A percentile compares a stretch with the other conserved stretches of the same genome.
phyloP scores from a whole-genome alignment of 2,888 invertebrate genomes.

The Julus scandinavius region DNA sequence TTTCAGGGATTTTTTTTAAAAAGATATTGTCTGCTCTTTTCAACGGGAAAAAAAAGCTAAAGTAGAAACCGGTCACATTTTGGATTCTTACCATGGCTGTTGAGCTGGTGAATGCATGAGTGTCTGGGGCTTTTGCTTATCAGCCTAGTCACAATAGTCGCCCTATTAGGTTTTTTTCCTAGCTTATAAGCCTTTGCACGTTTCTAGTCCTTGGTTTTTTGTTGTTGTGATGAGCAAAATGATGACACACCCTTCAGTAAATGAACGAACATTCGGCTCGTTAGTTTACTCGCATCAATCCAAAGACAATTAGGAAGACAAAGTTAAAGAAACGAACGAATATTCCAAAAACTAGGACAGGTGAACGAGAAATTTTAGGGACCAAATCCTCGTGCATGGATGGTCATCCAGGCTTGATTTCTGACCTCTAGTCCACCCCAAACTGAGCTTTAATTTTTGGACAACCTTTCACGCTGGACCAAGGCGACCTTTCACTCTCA shows the following conservation, averaged over 20 bases:
- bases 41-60: neutral
- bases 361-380: neutral
- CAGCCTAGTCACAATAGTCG: neutral
- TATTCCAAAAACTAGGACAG: no score
- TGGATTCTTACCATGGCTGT: neutral
- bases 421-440: slow-evolving; percentile 15
- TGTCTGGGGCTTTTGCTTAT: no score
- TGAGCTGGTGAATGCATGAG: no score
- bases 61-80: neutral
- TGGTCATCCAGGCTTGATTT: neutral
- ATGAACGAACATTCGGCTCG: no score
- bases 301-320: no score
- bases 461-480: slow-evolving; percentile 40
- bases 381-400: neutral
- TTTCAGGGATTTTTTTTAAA: neutral
- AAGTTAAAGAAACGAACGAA: no score
- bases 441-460: neutral
- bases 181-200: no score
- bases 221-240: no score
- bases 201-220: no score
- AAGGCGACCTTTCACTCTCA: slow-evolving; percentile 50
- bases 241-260: no score
- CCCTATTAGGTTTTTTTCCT: no score
- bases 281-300: no score
- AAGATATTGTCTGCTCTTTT: neutral